Evolutionary conservation across 2,888 invertebrate genomes (phyloP), one percentile per base, ranked within the genome.

Genomic region (Mantis religiosa): DNA sequence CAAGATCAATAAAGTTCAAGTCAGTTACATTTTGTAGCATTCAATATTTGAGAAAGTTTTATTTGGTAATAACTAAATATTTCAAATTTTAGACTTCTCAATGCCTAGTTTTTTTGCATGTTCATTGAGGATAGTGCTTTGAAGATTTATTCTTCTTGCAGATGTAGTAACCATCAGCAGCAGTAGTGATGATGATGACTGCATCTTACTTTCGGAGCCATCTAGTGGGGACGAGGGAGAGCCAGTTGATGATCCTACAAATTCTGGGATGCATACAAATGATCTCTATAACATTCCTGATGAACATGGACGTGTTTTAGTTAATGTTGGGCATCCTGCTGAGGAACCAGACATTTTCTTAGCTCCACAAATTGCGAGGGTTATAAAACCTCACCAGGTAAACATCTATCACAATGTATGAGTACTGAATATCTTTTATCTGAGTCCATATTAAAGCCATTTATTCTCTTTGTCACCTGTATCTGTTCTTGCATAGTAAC

Each of bases 351-450:
- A 98, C 92, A 96, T 99, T 91, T 99, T 97, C 93, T 94, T 99
- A 89, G 97, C 98, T 0, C 97, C 98, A 0, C 98, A 98, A 93
- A 97, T 99, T 87, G 97, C 98, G 0, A 95, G 97, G 91, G 95
- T 97, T 88, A 98, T 99, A 89, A 99, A 99, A 94, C 98, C 99
- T 2, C 99, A 99, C 95, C 99, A 99, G 95, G 97, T 97, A 90
- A 90, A 88, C 83, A 30, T 20, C 41, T 85, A 83, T 30, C 30
- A 30, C 30, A 71, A 20, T 25, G 20, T 34, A n/a, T 87, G 20
- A 1, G 41, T 41, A 41, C 12, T 41, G 12, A 41, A 41, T 41
- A 41, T 41, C 12, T 1, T 41, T 12, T 41, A 12, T 41, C 1
- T 41, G 41, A 41, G 12, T 41, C 12, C 9, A 6, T 34, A 34